These are phyloP conservation scores for Sitophilus oryzae DNA, from an alignment of 1,140 invertebrate species.

Conservation along the genomic window DNA sequence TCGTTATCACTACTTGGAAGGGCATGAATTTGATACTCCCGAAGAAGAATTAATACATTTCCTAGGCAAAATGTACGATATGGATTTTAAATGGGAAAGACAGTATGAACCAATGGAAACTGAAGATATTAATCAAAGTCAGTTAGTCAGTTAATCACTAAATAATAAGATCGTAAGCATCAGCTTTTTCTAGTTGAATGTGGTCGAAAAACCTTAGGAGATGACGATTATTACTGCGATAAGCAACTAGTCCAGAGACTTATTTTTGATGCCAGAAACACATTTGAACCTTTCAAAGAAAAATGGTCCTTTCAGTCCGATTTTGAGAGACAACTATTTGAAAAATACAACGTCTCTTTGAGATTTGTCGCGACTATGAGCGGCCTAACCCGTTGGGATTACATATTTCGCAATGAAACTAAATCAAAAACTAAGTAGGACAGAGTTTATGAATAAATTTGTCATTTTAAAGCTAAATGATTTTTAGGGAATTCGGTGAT, in stretches of 20 bases:
- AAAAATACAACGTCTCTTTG: conserved; percentile 61
- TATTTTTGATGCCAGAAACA: conserved; percentile 81
- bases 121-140: conserved; percentile 14
- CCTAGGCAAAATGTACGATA: conserved; percentile 54
- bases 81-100: conserved; percentile 53
- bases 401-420: conserved; percentile 40
- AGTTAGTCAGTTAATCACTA: neutral
- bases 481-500: conserved; percentile 68
- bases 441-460: conserved; percentile 1
- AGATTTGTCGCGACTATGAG: conserved; percentile 84
- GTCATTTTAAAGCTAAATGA: conserved; percentile 3
- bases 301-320: conserved; percentile 52
- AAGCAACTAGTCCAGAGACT: conserved; percentile 77
- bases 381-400: conserved; percentile 80
- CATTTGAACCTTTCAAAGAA: conserved; percentile 60
- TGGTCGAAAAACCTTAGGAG: conserved; percentile 53
- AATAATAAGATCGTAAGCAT: conserved; percentile 39
- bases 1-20: conserved; percentile 76
- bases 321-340: conserved; percentile 47
- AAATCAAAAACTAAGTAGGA: conserved; percentile 16
- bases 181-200: conserved; percentile 42
- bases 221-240: conserved; percentile 76
- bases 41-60: conserved; percentile 74
- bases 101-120: conserved; percentile 45
- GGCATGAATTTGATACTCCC: conserved; percentile 60